Conservation (phyloP, 2,888 invertebrate species). For the Athalia cordata region DNA sequence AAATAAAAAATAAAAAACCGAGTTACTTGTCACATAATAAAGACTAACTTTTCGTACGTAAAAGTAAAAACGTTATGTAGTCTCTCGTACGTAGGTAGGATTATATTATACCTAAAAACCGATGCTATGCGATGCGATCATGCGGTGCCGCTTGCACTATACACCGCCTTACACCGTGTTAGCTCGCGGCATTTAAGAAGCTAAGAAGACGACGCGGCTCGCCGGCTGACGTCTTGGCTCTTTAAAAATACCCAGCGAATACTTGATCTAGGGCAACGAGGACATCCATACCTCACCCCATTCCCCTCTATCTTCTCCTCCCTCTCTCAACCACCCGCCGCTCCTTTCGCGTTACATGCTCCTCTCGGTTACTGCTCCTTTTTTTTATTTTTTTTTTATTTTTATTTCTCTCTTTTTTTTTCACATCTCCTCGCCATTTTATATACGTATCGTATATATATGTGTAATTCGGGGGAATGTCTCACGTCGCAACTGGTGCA, state of each 20-base stretch:
- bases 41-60: too few species aligned
- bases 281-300: conserved; percentile 61
- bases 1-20: too few species aligned
- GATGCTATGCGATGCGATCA: too few species aligned
- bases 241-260: conserved; percentile 67
- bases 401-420: conserved; percentile 21
- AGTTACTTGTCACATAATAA: too few species aligned
- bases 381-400: conserved; percentile 7
- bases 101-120: too few species aligned
- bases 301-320: conserved; percentile 15
- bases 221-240: conserved; percentile 49
- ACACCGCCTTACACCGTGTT: conserved; percentile 23
- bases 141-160: too few species aligned
- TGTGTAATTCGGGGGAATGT: too few species aligned
- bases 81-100: too few species aligned
- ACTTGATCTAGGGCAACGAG: conserved; percentile 71
- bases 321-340: conserved; percentile 33
- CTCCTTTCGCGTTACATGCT: conserved; percentile 45
- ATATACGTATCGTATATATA: too few species aligned
- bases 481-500: too few species aligned
- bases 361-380: conserved; percentile 14
- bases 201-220: neutral
- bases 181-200: conserved; percentile 42
- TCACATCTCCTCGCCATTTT: conserved; percentile 39
- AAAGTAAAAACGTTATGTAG: too few species aligned